These are phyloP conservation scores for Nerophis ophidion DNA, from an alignment of 2,113 vertebrate species.

Conservation along the genomic window DNA sequence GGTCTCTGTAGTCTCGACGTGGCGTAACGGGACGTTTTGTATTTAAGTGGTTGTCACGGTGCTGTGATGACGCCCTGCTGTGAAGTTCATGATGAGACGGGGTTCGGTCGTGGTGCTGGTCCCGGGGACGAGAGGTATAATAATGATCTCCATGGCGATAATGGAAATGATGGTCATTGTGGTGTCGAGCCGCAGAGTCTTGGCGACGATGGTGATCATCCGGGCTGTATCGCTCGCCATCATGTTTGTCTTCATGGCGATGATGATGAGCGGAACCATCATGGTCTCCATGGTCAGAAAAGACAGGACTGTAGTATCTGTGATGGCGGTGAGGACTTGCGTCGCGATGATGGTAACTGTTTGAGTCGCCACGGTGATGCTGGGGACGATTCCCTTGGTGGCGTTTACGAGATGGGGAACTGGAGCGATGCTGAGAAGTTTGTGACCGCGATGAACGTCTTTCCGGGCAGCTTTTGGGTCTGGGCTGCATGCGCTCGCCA, in stretches of 20 bases:
- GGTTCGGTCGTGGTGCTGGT: slow-evolving; percentile 7
- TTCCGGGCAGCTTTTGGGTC: slow-evolving; percentile 15
- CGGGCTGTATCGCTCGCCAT: neutral
- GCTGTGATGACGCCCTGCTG: neutral
- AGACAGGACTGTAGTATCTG: slow-evolving; percentile 7
- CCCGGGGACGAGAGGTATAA: neutral
- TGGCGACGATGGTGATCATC: slow-evolving; percentile 25
- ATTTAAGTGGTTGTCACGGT: neutral
- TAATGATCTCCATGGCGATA: slow-evolving; percentile 9
- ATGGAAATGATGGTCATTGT: slow-evolving; percentile 17
- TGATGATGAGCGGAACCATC: neutral
- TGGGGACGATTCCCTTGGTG: slow-evolving; percentile 20
- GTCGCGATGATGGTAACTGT: neutral
- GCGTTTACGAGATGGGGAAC: slow-evolving; percentile 27
- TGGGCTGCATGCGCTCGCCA: slow-evolving; percentile 10
- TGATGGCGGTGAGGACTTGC: slow-evolving; percentile 7
- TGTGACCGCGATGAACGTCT: slow-evolving; percentile 35
- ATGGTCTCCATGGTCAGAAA: slow-evolving; percentile 3
- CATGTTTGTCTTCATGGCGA: neutral
- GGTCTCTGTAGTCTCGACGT: slow-evolving; percentile 13
- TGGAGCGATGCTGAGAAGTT: slow-evolving; percentile 14
- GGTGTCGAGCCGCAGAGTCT: neutral
- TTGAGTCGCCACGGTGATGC: slow-evolving; percentile 11
- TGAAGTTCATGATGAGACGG: slow-evolving; percentile 10
- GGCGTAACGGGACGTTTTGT: neutral